Base-by-base conservation (phyloP, 2,797 vertebrate genomes). In the Hoplostethus mediterraneus region DNA sequence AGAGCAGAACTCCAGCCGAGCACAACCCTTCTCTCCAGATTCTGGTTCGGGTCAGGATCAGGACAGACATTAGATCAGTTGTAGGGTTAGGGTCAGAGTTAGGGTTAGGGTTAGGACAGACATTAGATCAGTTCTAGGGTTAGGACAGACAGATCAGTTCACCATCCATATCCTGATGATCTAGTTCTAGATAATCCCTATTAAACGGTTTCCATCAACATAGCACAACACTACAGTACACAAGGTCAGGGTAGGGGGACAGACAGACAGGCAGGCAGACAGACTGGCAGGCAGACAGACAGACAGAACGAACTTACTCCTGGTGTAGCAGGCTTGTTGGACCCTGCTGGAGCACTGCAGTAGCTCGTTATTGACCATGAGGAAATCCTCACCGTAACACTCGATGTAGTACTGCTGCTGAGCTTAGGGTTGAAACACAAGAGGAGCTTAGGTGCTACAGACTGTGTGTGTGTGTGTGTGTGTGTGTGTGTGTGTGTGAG, bases 261-360 rank as follows among this genome's bases (percentile, higher is more conserved):
- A 21, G 21, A 21, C 21, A 21, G 21, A 21, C 21, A 21, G 21
- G 1, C 21, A 21, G 21, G 21, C 21, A 21, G 21, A 1, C 21
- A 21, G 21, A 1, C 21, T 1, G 21, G 21, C 21, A 1, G 21
- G 21, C 25, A 54, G 2, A 54, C 51, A 53, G 3, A 5, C 4
- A 71, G 42, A 10, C 1, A 14, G 11, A 6, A 77, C 64, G 11
- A 6, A 77, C 64, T 65, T 74, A 93, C 93, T 52, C 86, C 69
- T 84, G 63, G 85, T 94, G 79, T 93, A 95, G 76, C 94, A 95
- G 52, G 87, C 91, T 72, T 95, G 94, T 14, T 72, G 31, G 10
- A 73, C 71, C 31, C 75, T 72, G 28, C 91, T 45, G 0, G 0
- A 36, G 42, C 94, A 95, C 2, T 75, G 12, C 30, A 93, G 69